These are phyloP conservation scores for Atopsyche davidsoni DNA, from an alignment of 1,140 invertebrate genomes.

Conservation along the genomic window DNA sequence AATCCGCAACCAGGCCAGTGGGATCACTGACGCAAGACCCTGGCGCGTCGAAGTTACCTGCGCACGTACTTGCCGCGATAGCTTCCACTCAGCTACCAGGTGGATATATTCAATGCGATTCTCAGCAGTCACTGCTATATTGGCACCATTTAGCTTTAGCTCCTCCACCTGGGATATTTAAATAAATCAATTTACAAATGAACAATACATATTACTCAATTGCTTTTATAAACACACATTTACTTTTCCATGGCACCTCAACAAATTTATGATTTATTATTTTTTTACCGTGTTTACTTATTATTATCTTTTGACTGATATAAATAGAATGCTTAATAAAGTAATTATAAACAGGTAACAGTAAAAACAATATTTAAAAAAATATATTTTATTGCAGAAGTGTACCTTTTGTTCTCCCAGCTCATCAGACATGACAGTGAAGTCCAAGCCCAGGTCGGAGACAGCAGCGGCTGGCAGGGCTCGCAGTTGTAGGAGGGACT, in stretches of 20 bases:
- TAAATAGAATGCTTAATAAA: no score
- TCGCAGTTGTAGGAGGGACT: conserved; percentile 83
- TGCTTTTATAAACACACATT: no score
- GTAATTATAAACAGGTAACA: no score
- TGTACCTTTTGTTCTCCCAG: conserved; percentile 79
- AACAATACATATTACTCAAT: no score
- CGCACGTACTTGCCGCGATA: conserved; percentile 72
- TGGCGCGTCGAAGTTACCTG: conserved; percentile 83
- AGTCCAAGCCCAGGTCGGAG: conserved; percentile 81
- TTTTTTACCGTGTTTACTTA: no score
- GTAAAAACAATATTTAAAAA: no score
- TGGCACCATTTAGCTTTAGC: conserved; percentile 81
- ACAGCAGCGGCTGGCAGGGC: conserved; percentile 70
- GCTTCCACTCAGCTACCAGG: conserved; percentile 90
- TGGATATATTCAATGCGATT: conserved; percentile 97
- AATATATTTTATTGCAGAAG: no score
- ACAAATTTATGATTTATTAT: conserved; percentile 1
- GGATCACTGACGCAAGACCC: conserved; percentile 83
- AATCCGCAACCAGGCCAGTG: conserved; percentile 87
- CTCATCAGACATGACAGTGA: conserved; percentile 84
- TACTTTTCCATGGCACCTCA: no score
- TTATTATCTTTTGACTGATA: no score
- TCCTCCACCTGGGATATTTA: conserved; percentile 87
- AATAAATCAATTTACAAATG: no score
- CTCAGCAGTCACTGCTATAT: conserved; percentile 82